A percentile compares a stretch with the other conserved stretches of the same genome.
These are phyloP conservation scores for Steinernema hermaphroditum DNA, from an alignment of 2,888 invertebrate species.

Conservation along the genomic window DNA sequence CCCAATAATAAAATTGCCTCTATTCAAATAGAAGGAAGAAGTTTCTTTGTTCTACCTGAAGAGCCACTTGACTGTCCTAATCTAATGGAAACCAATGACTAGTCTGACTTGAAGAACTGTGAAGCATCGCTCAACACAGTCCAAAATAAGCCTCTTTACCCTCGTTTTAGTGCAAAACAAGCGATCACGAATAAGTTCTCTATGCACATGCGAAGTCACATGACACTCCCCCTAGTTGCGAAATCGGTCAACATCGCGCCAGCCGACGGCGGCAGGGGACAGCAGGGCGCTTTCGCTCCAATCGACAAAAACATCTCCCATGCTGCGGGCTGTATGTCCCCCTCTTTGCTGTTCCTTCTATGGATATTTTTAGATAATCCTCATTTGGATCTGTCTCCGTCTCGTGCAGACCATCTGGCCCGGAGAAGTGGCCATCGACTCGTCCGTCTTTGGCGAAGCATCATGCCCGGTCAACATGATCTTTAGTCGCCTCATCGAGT, in stretches of 20 bases:
- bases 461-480: not conserved
- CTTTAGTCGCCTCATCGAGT: not conserved
- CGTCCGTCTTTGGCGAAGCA: not conserved
- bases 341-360: not conserved
- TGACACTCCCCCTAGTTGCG: not conserved
- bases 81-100: too few relatives aligned
- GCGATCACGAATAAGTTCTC: too few relatives aligned
- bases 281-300: not conserved
- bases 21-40: too few relatives aligned
- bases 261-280: too few relatives aligned
- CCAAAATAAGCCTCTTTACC: too few relatives aligned
- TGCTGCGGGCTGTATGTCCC: not conserved
- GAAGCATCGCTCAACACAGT: too few relatives aligned
- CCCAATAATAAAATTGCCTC: too few relatives aligned
- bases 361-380: not conserved
- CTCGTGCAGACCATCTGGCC: not conserved
- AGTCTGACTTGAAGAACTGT: too few relatives aligned
- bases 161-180: too few relatives aligned
- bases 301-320: not conserved
- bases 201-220: not conserved
- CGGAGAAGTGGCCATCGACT: not conserved
- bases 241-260: not conserved
- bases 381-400: not conserved
- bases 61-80: too few relatives aligned
- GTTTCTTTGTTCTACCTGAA: too few relatives aligned